Evolutionary conservation across 2,113 vertebrate genomes (phyloP), one percentile per base, ranked within the genome.

Genomic region (Tenrec ecaudatus): DNA sequence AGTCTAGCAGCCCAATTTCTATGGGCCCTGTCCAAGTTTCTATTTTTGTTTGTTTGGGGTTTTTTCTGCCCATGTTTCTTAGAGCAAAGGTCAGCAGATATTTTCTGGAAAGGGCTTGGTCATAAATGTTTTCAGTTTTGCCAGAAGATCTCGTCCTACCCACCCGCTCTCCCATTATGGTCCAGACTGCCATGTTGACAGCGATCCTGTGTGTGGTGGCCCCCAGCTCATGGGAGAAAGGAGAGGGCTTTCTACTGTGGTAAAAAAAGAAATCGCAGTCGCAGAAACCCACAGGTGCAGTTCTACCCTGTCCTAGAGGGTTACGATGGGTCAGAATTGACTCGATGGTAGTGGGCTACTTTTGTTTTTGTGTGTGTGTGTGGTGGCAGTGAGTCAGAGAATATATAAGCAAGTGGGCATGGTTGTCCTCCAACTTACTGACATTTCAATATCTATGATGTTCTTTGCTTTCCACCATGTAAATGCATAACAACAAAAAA

Each of bases 61-160:
- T n/a, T n/a, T n/a, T n/a, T n/a, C n/a, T n/a, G n/a, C n/a, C n/a
- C n/a, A n/a, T n/a, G n/a, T n/a, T 88, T 96, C 69, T 86, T 33
- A 89, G 82, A 82, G 27, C 22, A 80, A 31, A 6, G 23, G 15
- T 12, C 53, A 33, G 3, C 27, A 83, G 29, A 19, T 31, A 22
- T 83, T 43, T 86, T 75, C 58, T 9, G 2, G 31, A 25, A 62
- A 19, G 25, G 4, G 17, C 71, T 60, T 19, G 38, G 29, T 5
- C 14, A 19, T 68, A 75, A 20, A 11, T 60, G 43, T 25, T 62
- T 66, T 33, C 3, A 38, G 58, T 47, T 68, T 40, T 40, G 38
- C 75, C 22, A 1, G 17, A 1, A 0, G 0, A 2, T 33, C 53
- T 53, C 11, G 36, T 40, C 33, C 1, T 9, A 15, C 3, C 14